Evolutionary conservation across 2,888 invertebrate species (phyloP).

Genomic region (Cylindroiulus punctatus): DNA sequence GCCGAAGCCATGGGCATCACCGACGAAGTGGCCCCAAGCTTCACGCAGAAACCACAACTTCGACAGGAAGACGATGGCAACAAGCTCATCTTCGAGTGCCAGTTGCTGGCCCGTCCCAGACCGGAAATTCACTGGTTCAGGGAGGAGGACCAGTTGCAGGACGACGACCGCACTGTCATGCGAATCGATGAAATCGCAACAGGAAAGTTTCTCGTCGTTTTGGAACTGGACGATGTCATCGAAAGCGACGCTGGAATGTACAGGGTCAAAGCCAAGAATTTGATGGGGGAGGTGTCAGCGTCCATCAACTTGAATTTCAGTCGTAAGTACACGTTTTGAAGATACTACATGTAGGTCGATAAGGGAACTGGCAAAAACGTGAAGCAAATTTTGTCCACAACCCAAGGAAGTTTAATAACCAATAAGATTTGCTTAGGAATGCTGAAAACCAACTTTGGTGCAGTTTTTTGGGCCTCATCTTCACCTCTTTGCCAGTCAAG

Average conservation of each 20-base stretch:
- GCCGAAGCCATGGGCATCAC: constrained; percentile 78
- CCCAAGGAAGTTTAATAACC: too few relatives aligned
- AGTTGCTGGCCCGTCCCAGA: constrained; percentile 85
- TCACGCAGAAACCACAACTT: constrained; percentile 96
- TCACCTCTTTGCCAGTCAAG: too few relatives aligned
- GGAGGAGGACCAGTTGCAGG: constrained; percentile 83
- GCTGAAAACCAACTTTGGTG: too few relatives aligned
- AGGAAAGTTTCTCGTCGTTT: constrained; percentile 88
- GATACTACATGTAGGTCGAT: too few relatives aligned
- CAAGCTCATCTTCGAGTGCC: constrained; percentile 93
- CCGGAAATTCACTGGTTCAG: constrained; percentile 93
- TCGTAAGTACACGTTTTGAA: constrained; percentile 77
- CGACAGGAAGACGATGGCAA: constrained; percentile 97
- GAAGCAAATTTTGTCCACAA: too few relatives aligned
- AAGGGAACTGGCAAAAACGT: too few relatives aligned
- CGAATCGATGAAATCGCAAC: constrained; percentile 85
- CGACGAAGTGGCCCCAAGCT: constrained; percentile 97
- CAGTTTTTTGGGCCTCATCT: too few relatives aligned
- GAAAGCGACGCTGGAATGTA: constrained; percentile 96
- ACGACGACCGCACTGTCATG: constrained; percentile 86
- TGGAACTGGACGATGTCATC: constrained; percentile 94
- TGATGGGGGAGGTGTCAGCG: constrained; percentile 96
- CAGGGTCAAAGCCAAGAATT: constrained; percentile 96
- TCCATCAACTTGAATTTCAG: constrained; percentile 97
- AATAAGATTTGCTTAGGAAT: too few relatives aligned